Evolutionary conservation across 1,140 invertebrate species (phyloP).

Genomic region (Pollicipes pollicipes): DNA sequence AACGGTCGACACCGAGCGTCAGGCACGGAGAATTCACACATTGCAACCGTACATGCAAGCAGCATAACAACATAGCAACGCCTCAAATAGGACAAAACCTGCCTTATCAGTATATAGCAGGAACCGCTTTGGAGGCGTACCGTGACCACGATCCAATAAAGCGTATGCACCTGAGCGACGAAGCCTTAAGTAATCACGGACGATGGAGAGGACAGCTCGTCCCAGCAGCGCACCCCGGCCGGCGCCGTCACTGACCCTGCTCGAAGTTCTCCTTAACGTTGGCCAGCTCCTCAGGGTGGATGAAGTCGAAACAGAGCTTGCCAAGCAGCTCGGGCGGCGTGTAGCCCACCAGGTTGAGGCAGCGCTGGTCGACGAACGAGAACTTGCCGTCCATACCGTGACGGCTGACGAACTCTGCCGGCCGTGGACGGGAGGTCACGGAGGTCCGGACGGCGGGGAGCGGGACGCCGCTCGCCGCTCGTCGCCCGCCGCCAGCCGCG

Average conservation of each 20-base stretch:
- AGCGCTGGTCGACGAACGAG: conserved; percentile 94
- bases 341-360: conserved; percentile 75
- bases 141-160: no score
- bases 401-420: conserved; percentile 77
- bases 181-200: no score
- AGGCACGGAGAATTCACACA: not conserved
- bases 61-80: no score
- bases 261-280: conserved; percentile 97
- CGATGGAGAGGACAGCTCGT: no score
- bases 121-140: no score
- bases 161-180: no score
- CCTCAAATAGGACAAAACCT: no score
- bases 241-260: conserved; percentile 43
- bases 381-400: conserved; percentile 91
- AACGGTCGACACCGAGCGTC: conserved; percentile 13
- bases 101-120: no score
- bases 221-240: no score
- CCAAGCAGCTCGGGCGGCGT: conserved; percentile 82
- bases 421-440: conserved; percentile 3
- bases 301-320: conserved; percentile 89
- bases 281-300: conserved; percentile 84
- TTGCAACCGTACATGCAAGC: conserved; percentile 2
- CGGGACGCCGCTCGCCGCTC: no score
- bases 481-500: no score
- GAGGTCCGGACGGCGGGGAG: no score